These are phyloP conservation scores for Parazoanthus darwini DNA, from an alignment of 92 coral and sea anemone species.

Conservation along the genomic window DNA sequence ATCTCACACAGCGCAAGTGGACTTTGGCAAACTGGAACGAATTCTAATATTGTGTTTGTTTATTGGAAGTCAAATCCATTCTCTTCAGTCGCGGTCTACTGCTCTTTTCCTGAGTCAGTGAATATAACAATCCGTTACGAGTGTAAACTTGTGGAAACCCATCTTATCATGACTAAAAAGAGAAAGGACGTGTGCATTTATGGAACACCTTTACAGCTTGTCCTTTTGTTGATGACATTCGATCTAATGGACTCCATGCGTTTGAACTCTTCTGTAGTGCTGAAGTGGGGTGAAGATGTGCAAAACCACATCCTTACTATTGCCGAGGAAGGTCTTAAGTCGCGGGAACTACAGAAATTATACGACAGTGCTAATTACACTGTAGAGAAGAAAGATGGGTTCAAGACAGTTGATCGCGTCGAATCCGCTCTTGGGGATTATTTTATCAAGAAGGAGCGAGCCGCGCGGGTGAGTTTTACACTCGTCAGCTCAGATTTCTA, in stretches of 20 bases:
- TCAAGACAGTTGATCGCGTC: conserved; percentile 83
- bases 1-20: background rate
- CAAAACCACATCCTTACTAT: conserved; percentile 78
- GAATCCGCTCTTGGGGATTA: conserved; percentile 89
- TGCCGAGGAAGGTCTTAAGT: conserved; percentile 91
- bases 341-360: conserved; percentile 80
- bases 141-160: background rate
- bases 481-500: background rate
- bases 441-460: conserved; percentile 90
- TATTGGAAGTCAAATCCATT: background rate
- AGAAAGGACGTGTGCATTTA: conserved; percentile 6
- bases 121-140: background rate
- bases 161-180: background rate
- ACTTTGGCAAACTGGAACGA: background rate
- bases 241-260: conserved; percentile 40
- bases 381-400: conserved; percentile 82
- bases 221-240: conserved; percentile 9
- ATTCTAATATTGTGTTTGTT: background rate
- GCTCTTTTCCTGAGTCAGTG: conserved; percentile 5
- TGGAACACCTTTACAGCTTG: background rate
- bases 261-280: conserved; percentile 57
- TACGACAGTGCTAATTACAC: conserved; percentile 92
- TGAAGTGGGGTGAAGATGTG: conserved; percentile 83
- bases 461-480: conserved; percentile 79
- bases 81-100: conserved; percentile 9